Conservation (phyloP, 2,113 vertebrate genomes). For the Sinocyclocheilus rhinocerous region DNA sequence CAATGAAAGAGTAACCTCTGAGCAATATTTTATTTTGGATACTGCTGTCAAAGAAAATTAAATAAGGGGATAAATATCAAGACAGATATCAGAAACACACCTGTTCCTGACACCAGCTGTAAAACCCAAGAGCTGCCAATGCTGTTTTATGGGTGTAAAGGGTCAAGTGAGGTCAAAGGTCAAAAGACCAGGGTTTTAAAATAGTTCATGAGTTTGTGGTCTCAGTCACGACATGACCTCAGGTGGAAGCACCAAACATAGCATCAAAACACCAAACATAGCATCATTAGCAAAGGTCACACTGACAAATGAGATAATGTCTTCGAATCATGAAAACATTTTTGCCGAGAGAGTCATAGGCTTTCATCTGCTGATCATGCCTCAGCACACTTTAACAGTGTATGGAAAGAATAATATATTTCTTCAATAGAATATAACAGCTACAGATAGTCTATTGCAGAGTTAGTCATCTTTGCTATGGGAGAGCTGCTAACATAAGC, state of each 20-base stretch:
- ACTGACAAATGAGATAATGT: neutral
- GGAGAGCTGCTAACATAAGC: conserved; percentile 19
- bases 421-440: neutral
- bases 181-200: neutral
- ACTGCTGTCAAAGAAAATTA: conserved; percentile 10
- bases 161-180: conserved; percentile 16
- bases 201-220: conserved; percentile 10
- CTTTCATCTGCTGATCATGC: neutral
- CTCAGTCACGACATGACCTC: neutral
- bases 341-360: neutral
- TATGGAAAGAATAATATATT: neutral
- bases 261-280: conserved; percentile 25
- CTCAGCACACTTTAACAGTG: conserved; percentile 25
- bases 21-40: neutral
- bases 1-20: neutral
- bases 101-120: neutral
- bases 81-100: neutral
- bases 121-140: neutral
- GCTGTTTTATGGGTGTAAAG: neutral
- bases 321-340: neutral
- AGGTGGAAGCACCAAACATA: conserved; percentile 18
- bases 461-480: neutral
- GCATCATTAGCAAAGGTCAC: conserved; percentile 14
- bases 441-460: neutral
- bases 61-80: neutral